A percentile compares a stretch with the other conserved stretches of the same genome.
Conservation (phyloP, 2,888 invertebrate genomes). For the Sussaba pulchella region DNA sequence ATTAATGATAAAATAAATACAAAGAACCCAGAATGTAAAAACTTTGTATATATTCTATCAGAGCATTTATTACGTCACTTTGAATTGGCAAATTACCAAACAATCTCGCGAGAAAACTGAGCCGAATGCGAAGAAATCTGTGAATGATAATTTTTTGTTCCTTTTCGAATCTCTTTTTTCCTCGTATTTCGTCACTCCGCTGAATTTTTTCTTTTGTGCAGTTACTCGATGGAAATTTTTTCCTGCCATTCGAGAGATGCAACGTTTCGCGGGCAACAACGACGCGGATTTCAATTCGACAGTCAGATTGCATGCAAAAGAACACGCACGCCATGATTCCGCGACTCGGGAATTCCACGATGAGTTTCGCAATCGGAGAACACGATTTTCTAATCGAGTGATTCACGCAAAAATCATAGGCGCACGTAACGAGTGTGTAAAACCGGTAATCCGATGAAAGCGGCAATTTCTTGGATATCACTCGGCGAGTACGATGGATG, state of each 20-base stretch:
- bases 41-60: slow-evolving; percentile 41
- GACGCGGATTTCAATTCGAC: background rate
- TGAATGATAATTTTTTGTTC: slow-evolving; percentile 49
- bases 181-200: background rate
- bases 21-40: slow-evolving; percentile 1
- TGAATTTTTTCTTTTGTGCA: background rate
- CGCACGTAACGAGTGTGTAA: slow-evolving; percentile 11
- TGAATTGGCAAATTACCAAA: slow-evolving; percentile 50
- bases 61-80: slow-evolving; percentile 39
- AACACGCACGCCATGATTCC: background rate
- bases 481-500: slow-evolving; percentile 14
- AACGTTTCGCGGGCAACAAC: background rate
- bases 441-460: slow-evolving; percentile 48
- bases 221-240: background rate
- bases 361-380: background rate
- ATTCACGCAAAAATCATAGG: slow-evolving; percentile 26
- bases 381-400: slow-evolving; percentile 6
- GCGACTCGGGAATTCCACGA: background rate
- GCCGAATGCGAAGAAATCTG: slow-evolving; percentile 39
- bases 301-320: no score
- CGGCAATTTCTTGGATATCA: slow-evolving; percentile 30
- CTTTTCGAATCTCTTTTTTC: slow-evolving; percentile 37
- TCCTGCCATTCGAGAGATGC: background rate
- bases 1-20: background rate
- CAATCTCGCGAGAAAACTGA: background rate